Evolutionary conservation across 2,888 invertebrate genomes (phyloP), one percentile per base, ranked within the genome.

Genomic region (Fragum sueziense): DNA sequence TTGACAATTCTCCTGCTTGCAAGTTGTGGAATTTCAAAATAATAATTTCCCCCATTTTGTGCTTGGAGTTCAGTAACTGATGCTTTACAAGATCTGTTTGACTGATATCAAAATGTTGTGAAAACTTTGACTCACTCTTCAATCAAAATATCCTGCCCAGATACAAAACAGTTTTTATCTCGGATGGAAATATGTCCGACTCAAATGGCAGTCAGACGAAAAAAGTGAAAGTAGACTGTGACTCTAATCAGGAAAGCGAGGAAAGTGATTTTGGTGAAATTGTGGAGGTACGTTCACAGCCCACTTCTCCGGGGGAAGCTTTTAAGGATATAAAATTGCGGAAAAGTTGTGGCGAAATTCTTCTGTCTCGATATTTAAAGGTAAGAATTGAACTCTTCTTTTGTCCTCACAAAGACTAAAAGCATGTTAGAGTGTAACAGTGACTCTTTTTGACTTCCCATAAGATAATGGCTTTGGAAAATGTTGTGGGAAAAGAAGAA

Each of bases 281-380:
- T 3, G 37, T 65, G 22, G 41, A 65, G 25, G 25, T 41, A 2
- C 37, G 41, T 25, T 76, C 76, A 1, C 80, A 80, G 68, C 82
- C 85, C 29, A 70, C 79, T 4, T 84, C 83, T 17, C 82, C 83
- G 0, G 83, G 80, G 0, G 87, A 86, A 70, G 84, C 86, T n/a
- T 87, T 87, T 74, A 81, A 81, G 62, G 86, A 86, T 29, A 73
- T 87, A 9, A 86, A 82, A 75, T 73, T 87, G 2, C 70, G 86
- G 59, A 87, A 85, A 83, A 87, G 76, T 52, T 84, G 87, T 61
- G 87, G 87, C 27, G 87, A 87, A 74, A 87, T 87, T 72, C 73
- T 87, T 29, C 72, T 87, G 67, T 87, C 86, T 7, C 69, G 86
- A 61, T 85, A 85, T 57, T 81, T 82, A 20, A 87, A 85, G 84